A percentile compares a stretch with the other conserved stretches of the same genome.
These are phyloP conservation scores for Horisme vitalbata DNA, from an alignment of 2,888 invertebrate genomes.

Conservation along the genomic window DNA sequence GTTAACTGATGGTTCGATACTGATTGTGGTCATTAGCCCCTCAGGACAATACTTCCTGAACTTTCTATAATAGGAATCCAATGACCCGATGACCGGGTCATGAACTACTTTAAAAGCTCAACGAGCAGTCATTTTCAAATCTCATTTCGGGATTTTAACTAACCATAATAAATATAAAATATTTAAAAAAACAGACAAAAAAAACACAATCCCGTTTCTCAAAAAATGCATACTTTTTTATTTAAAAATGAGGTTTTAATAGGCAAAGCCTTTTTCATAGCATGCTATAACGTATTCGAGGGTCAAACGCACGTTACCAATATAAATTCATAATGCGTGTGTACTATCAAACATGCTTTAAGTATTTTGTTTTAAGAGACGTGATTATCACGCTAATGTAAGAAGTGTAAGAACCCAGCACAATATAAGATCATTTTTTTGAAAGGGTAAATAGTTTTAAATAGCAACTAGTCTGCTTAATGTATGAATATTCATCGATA, in stretches of 20 bases:
- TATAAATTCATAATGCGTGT: conserved; percentile 30
- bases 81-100: conserved; percentile 15
- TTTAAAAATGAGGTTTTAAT: too few species aligned
- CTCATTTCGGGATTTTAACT: too few species aligned
- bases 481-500: too few species aligned
- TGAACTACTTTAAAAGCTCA: conserved; percentile 7
- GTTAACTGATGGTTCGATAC: conserved; percentile 22
- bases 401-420: too few species aligned
- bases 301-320: conserved; percentile 24
- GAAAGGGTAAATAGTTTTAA: too few species aligned
- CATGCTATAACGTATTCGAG: conserved; percentile 2
- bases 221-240: too few species aligned
- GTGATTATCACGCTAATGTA: conserved; percentile 22
- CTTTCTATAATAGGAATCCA: conserved; percentile 13
- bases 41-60: conserved; percentile 4
- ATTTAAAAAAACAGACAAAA: too few species aligned
- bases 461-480: too few species aligned
- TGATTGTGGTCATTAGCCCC: conserved; percentile 7
- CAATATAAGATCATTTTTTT: too few species aligned
- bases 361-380: conserved; percentile 10
- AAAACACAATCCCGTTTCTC: too few species aligned
- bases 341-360: conserved; percentile 4
- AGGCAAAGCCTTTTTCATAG: too few species aligned
- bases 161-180: too few species aligned
- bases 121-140: neutral